A percentile compares a stretch with the other conserved stretches of the same genome.
These are phyloP conservation scores for Sylvia borin DNA, from an alignment of 2,797 vertebrate genomes.

Conservation along the genomic window DNA sequence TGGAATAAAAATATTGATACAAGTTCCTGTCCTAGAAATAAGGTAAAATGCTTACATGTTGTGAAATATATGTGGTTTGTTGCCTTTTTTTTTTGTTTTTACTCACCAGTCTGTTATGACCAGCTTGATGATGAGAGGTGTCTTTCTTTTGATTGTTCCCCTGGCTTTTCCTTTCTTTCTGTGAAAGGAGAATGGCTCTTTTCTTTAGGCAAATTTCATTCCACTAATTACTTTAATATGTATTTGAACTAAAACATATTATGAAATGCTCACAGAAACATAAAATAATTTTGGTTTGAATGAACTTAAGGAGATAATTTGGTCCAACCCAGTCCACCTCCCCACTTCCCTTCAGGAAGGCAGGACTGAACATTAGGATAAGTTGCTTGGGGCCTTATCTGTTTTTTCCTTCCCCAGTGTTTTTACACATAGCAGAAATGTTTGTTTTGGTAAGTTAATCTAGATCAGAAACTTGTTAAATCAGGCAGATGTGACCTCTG, in stretches of 20 bases:
- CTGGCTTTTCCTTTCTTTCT: background rate
- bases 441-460: background rate
- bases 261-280: background rate
- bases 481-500: background rate
- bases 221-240: background rate
- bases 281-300: background rate
- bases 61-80: background rate
- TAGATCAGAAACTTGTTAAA: background rate
- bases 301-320: background rate
- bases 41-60: background rate
- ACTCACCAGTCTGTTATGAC: background rate
- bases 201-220: background rate
- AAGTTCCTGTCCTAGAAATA: background rate
- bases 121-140: background rate
- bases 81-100: background rate
- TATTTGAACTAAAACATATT: background rate
- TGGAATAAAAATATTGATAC: background rate
- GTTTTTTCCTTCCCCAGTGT: background rate
- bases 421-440: background rate
- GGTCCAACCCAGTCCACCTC: background rate
- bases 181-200: background rate
- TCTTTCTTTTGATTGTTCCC: background rate
- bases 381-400: accelerated
- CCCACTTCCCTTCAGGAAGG: background rate
- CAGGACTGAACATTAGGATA: background rate